Conservation (phyloP, 1,140 invertebrate genomes). For the Cepaea nemoralis region DNA sequence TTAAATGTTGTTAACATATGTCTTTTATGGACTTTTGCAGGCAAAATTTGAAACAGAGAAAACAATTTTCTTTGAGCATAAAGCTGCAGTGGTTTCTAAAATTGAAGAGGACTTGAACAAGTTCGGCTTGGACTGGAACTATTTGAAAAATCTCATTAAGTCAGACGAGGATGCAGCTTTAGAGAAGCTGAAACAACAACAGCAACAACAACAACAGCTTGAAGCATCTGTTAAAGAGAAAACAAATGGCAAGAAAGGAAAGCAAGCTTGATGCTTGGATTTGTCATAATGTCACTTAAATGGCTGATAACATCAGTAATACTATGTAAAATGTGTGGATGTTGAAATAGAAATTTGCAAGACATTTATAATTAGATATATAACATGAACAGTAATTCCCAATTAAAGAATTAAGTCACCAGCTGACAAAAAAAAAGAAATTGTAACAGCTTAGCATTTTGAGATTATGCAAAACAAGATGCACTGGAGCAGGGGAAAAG, state of each 20-base stretch:
- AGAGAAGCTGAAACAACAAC: background rate
- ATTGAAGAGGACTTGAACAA: conserved; percentile 28
- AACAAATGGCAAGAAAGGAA: background rate
- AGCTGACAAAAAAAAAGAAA: too few relatives aligned
- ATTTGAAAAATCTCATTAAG: background rate
- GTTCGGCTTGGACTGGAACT: conserved; percentile 4
- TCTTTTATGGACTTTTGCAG: conserved; percentile 26
- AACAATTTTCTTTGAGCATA: conserved; percentile 27
- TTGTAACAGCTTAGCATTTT: too few relatives aligned
- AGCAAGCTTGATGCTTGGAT: background rate
- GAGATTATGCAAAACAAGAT: too few relatives aligned
- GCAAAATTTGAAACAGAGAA: conserved; percentile 37
- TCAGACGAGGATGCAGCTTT: background rate
- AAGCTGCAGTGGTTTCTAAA: conserved; percentile 14
- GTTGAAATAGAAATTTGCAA: too few relatives aligned
- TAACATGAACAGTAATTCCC: too few relatives aligned
- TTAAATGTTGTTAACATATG: background rate
- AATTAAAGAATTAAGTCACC: too few relatives aligned
- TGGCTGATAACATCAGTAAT: too few relatives aligned
- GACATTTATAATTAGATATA: too few relatives aligned
- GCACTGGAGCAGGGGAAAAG: too few relatives aligned
- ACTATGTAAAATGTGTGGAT: too few relatives aligned
- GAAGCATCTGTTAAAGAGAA: too few relatives aligned
- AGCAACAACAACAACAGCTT: background rate
- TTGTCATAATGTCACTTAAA: too few relatives aligned